Evolutionary conservation across 2,113 vertebrate genomes (phyloP).

Genomic region (Malurus melanocephalus): DNA sequence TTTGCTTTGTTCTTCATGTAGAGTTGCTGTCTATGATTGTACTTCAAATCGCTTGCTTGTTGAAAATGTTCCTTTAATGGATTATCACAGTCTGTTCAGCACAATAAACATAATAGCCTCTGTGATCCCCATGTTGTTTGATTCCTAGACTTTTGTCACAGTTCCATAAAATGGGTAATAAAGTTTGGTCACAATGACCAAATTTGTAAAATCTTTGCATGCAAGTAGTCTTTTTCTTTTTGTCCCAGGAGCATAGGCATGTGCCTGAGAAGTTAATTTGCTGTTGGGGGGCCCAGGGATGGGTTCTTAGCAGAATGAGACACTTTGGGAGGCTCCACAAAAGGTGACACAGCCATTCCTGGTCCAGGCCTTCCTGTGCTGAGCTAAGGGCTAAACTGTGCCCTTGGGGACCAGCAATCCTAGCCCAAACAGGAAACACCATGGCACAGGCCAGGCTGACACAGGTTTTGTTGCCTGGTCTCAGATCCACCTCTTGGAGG

Average conservation of each 20-base stretch:
- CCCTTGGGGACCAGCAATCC: not conserved
- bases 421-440: not conserved
- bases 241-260: not conserved
- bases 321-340: rapidly evolving
- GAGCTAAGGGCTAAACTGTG: not conserved
- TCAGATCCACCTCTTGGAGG: rapidly evolving
- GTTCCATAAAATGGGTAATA: slow-evolving; percentile 69
- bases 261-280: not conserved
- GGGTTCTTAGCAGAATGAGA: rapidly evolving
- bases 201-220: slow-evolving; percentile 42
- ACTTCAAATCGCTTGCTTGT: slow-evolving; percentile 86
- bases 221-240: slow-evolving; percentile 21
- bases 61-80: slow-evolving; percentile 85
- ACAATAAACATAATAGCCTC: slow-evolving; percentile 94
- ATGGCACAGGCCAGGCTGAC: not conserved
- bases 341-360: not conserved
- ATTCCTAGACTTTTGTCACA: slow-evolving; percentile 71
- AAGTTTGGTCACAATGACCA: slow-evolving; percentile 68
- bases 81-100: slow-evolving; percentile 90
- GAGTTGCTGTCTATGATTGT: slow-evolving; percentile 87
- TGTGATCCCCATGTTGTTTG: slow-evolving; percentile 78
- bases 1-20: slow-evolving; percentile 81
- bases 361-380: rapidly evolving
- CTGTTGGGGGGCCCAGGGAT: not conserved
- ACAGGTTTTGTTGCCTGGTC: not conserved